Evolutionary conservation across 1,140 invertebrate species (phyloP).

Genomic region (Philotrypesis tridentata): DNA sequence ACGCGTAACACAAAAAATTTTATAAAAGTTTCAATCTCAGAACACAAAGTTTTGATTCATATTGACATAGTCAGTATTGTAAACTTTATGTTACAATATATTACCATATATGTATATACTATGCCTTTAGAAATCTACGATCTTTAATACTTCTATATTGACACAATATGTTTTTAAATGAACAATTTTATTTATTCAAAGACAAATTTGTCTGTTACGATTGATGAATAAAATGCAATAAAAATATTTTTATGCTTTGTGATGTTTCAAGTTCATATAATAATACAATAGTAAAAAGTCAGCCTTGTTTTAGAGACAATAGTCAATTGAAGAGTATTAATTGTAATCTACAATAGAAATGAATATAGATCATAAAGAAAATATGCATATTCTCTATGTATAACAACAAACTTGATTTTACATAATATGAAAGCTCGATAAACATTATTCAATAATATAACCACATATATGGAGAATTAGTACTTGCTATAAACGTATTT

Average conservation of each 20-base stretch:
- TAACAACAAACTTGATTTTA: too few relatives aligned
- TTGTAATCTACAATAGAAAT: neutral
- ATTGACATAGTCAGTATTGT: neutral
- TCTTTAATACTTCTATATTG: neutral
- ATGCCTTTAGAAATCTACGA: neutral
- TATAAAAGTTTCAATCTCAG: neutral
- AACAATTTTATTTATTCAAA: neutral
- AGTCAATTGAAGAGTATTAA: neutral
- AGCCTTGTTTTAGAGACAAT: neutral
- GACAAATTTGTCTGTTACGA: neutral
- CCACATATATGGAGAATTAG: neutral
- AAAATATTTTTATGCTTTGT: neutral
- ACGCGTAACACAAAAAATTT: neutral
- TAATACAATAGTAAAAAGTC: conserved; percentile 5
- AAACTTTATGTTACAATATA: conserved; percentile 13
- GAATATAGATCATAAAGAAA: neutral
- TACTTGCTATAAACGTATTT: neutral
- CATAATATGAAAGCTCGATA: too few relatives aligned
- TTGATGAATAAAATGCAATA: neutral
- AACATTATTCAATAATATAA: too few relatives aligned
- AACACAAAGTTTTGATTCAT: neutral
- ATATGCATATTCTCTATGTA: neutral
- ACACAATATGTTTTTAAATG: neutral
- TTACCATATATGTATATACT: neutral
- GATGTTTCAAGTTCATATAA: neutral